Percentiles rank a stretch among this genome's conserved stretches.
phyloP scores from a whole-genome alignment of 2,797 vertebrate genomes.

The Botia kubotai region DNA sequence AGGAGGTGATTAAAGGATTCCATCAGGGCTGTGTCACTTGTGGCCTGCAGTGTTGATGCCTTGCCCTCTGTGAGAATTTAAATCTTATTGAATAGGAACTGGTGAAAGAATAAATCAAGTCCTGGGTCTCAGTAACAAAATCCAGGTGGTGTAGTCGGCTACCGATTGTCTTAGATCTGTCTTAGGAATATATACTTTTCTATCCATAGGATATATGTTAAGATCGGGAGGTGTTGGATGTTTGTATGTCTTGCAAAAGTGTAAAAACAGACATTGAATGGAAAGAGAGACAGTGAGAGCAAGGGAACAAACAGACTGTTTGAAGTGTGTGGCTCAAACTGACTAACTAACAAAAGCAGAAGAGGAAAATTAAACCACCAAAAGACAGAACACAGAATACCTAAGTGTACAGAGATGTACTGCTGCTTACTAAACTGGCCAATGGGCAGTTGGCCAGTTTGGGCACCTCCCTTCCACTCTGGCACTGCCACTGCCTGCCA shows the following conservation, averaged over 20 bases:
- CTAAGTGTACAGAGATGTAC: constrained; percentile 3
- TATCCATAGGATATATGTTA: no score
- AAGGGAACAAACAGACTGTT: constrained; percentile 1
- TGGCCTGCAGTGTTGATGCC: neutral
- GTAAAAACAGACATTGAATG: constrained; percentile 27
- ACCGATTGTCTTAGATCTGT: no score
- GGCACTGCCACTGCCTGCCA: constrained; percentile 33
- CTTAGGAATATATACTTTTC: no score
- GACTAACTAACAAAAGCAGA: constrained; percentile 45
- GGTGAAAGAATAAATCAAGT: no score
- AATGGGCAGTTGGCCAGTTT: constrained; percentile 38
- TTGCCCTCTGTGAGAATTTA: no score
- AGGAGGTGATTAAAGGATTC: neutral
- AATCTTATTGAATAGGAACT: no score
- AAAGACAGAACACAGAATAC: constrained; percentile 35
- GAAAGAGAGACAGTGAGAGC: neutral
- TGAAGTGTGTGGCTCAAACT: constrained; percentile 42
- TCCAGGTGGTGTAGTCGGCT: no score
- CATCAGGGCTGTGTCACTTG: neutral
- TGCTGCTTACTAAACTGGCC: constrained; percentile 21
- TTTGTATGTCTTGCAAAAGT: constrained; percentile 41
- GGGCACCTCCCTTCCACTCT: constrained; percentile 8
- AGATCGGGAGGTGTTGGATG: neutral
- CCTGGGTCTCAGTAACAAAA: no score
- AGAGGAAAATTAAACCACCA: constrained; percentile 45